Evolutionary conservation across 1,140 invertebrate species (phyloP).

Genomic region (Probaryconus sp.): DNA sequence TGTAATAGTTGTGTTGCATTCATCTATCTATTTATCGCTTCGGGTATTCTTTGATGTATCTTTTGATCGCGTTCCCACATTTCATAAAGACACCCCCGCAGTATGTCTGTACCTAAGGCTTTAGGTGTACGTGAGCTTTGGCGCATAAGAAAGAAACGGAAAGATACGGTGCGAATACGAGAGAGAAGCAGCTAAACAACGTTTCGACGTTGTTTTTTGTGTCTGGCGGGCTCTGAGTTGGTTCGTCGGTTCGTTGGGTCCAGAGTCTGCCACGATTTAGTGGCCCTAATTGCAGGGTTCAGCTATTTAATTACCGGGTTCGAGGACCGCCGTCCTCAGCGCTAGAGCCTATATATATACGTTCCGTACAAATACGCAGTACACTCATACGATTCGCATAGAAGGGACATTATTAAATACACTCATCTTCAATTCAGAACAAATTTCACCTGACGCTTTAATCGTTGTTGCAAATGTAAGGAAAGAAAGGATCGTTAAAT

Average conservation of each 20-base stretch:
- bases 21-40: slow-evolving; percentile 28
- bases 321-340: slow-evolving; percentile 67
- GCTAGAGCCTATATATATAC: slow-evolving; percentile 56
- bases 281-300: slow-evolving; percentile 79
- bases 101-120: slow-evolving; percentile 56
- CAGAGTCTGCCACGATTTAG: slow-evolving; percentile 78
- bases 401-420: no score
- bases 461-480: slow-evolving; percentile 38
- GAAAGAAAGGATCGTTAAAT: no score
- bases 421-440: no score
- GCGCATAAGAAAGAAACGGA: slow-evolving; percentile 49
- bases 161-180: slow-evolving; percentile 28
- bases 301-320: slow-evolving; percentile 80
- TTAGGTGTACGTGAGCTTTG: slow-evolving; percentile 58
- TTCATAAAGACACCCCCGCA: slow-evolving; percentile 76
- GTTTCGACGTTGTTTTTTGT: slow-evolving; percentile 78
- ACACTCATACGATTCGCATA: slow-evolving; percentile 67
- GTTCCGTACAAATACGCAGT: slow-evolving; percentile 69
- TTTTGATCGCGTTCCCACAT: slow-evolving; percentile 74
- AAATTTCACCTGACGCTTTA: slow-evolving; percentile 5
- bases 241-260: slow-evolving; percentile 74
- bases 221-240: slow-evolving; percentile 78
- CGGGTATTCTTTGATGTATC: slow-evolving; percentile 56
- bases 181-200: slow-evolving; percentile 66
- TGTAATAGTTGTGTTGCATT: no score